These are phyloP conservation scores for Arremon aurantiirostris DNA, from an alignment of 2,797 vertebrate genomes.

Conservation along the genomic window DNA sequence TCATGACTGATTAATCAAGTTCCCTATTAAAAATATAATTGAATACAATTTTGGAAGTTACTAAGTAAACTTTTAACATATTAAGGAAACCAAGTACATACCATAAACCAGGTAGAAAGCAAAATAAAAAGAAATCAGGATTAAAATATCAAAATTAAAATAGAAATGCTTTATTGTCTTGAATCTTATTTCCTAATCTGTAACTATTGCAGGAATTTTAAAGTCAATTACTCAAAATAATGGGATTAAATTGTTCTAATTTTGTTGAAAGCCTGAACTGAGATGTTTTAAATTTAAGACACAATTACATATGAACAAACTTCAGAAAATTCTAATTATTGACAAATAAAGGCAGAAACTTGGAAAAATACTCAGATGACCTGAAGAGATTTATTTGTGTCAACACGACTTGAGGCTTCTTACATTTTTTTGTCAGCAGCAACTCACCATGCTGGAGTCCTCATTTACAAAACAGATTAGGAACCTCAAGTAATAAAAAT, in stretches of 20 bases:
- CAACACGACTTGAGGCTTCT: neutral
- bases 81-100: slow-evolving; percentile 59
- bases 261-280: neutral
- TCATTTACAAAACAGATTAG: neutral
- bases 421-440: neutral
- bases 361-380: neutral
- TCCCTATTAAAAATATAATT: neutral
- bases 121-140: slow-evolving; percentile 60
- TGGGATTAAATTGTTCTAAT: neutral
- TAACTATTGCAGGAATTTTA: neutral
- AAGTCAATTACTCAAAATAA: neutral
- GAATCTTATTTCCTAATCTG: neutral
- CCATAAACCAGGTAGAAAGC: slow-evolving; percentile 64
- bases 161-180: neutral
- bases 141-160: slow-evolving; percentile 38
- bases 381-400: neutral
- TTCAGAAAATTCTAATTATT: neutral
- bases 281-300: neutral
- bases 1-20: neutral
- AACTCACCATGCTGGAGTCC: neutral
- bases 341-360: neutral
- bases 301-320: neutral
- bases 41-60: neutral
- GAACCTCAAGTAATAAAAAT: neutral
- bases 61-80: neutral